phyloP scores from a whole-genome alignment of 1,140 invertebrate genomes.

The Macrobrachium rosenbergii region DNA sequence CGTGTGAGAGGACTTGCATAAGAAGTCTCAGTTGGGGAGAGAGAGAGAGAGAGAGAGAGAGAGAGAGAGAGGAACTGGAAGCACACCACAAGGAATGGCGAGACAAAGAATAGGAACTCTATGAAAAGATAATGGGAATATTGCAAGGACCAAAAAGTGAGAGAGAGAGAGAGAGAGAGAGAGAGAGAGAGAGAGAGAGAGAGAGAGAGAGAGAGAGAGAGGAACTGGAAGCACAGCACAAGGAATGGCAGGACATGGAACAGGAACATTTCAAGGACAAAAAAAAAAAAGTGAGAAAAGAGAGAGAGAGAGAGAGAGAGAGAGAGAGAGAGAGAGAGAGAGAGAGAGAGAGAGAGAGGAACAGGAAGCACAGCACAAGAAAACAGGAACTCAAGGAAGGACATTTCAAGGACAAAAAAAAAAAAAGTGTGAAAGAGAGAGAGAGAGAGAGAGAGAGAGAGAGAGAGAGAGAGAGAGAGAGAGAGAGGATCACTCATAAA shows the following conservation, averaged over 20 bases:
- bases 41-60: conserved; percentile 5
- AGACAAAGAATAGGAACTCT: too few species aligned
- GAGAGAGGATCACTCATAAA: background rate
- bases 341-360: conserved; percentile 9
- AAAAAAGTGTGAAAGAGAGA: conserved; percentile 12
- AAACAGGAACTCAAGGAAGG: too few species aligned
- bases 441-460: conserved; percentile 20
- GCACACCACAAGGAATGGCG: too few species aligned
- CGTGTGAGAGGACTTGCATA: too few species aligned
- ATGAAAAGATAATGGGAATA: too few species aligned
- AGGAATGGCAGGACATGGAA: background rate
- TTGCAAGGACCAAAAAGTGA: background rate
- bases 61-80: background rate
- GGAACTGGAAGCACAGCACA: background rate
- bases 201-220: background rate
- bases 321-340: background rate
- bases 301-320: background rate
- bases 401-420: too few species aligned
- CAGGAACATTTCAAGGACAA: too few species aligned
- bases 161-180: conserved; percentile 34
- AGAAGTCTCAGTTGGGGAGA: background rate
- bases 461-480: background rate
- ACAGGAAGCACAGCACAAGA: too few species aligned
- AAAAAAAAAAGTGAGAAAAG: too few species aligned
- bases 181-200: conserved; percentile 5